Evolutionary conservation across 2,888 invertebrate genomes (phyloP).

Genomic region (Bembecia ichneumoniformis): DNA sequence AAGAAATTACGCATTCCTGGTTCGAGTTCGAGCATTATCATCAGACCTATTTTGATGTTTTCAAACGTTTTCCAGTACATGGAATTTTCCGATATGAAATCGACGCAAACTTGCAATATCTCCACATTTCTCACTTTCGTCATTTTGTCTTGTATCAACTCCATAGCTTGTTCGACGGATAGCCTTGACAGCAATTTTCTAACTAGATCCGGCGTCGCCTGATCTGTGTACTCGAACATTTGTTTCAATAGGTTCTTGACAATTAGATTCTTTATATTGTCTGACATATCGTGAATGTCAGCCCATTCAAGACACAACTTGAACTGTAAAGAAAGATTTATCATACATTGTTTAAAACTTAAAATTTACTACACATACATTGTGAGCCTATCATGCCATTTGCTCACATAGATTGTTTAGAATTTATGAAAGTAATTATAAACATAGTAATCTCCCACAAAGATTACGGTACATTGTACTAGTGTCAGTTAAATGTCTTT

Average conservation of each 20-base stretch:
- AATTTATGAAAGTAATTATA: no score
- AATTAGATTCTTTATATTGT: constrained; percentile 68
- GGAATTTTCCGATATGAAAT: constrained; percentile 71
- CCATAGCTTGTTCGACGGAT: constrained; percentile 70
- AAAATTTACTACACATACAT: neutral
- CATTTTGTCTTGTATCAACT: constrained; percentile 76
- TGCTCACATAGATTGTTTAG: no score
- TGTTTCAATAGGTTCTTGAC: constrained; percentile 68
- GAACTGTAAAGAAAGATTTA: constrained; percentile 50
- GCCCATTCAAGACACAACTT: constrained; percentile 80
- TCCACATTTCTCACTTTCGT: constrained; percentile 74
- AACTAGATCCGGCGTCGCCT: constrained; percentile 52
- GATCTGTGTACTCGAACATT: constrained; percentile 66
- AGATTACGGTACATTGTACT: no score
- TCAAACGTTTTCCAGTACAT: constrained; percentile 66
- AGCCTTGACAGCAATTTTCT: constrained; percentile 73
- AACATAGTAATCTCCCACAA: no score
- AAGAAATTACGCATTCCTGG: constrained; percentile 70
- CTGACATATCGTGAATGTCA: constrained; percentile 73
- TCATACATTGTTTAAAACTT: neutral
- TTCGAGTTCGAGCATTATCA: constrained; percentile 76
- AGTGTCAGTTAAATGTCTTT: no score
- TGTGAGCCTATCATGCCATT: no score
- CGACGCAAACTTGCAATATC: constrained; percentile 75
- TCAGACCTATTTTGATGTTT: constrained; percentile 77